A percentile compares a stretch with the other conserved stretches of the same genome.
Conservation (phyloP, 2,888 invertebrate species). For the Molorchus minor region DNA sequence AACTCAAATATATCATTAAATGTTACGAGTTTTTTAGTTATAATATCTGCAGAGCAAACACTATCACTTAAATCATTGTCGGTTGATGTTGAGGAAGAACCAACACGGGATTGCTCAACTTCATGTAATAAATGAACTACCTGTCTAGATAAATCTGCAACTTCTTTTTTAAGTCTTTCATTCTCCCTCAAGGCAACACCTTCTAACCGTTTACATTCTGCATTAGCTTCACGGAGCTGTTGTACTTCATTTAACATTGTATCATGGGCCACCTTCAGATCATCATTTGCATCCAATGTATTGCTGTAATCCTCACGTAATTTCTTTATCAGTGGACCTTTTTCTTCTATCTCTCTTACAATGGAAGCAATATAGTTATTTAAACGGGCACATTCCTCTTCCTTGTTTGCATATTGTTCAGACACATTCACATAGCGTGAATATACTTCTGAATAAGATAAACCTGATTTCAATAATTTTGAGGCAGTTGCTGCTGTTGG, state of each 20-base stretch:
- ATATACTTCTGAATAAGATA: slow-evolving; percentile 92
- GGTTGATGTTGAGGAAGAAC: slow-evolving; percentile 69
- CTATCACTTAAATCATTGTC: slow-evolving; percentile 67
- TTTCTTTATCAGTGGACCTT: slow-evolving; percentile 85
- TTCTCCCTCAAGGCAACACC: slow-evolving; percentile 74
- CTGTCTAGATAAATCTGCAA: slow-evolving; percentile 85
- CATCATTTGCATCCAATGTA: slow-evolving; percentile 76
- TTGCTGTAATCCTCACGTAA: slow-evolving; percentile 84
- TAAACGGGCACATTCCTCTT: slow-evolving; percentile 81
- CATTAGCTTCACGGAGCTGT: slow-evolving; percentile 72
- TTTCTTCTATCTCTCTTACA: slow-evolving; percentile 85
- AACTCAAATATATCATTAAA: slow-evolving; percentile 89
- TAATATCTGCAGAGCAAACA: slow-evolving; percentile 72
- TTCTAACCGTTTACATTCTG: slow-evolving; percentile 76
- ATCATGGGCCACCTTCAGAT: slow-evolving; percentile 76
- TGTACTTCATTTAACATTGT: slow-evolving; percentile 76
- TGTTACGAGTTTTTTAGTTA: slow-evolving; percentile 86
- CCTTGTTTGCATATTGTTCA: slow-evolving; percentile 77
- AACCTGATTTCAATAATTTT: slow-evolving; percentile 84
- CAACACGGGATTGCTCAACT: slow-evolving; percentile 82
- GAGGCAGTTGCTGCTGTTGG: slow-evolving; percentile 92
- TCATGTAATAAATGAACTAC: slow-evolving; percentile 66
- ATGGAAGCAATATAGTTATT: slow-evolving; percentile 85
- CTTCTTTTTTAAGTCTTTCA: slow-evolving; percentile 77
- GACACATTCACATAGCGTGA: slow-evolving; percentile 82